These are phyloP conservation scores for Clunio marinus DNA, from an alignment of 2,888 invertebrate genomes.

Conservation along the genomic window DNA sequence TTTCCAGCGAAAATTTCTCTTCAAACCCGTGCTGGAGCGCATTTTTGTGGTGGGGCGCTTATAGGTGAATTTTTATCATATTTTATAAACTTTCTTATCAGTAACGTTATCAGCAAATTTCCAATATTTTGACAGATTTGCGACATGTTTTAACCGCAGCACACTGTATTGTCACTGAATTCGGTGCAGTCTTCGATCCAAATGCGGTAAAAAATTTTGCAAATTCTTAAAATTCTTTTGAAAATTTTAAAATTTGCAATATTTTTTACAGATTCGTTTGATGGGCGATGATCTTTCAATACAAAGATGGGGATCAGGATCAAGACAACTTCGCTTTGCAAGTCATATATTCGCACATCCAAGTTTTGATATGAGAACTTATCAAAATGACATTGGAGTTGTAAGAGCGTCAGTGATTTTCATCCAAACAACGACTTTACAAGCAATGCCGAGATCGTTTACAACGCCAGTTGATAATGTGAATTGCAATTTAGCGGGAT, in stretches of 20 bases:
- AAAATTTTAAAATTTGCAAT: constrained; percentile 24
- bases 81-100: not conserved
- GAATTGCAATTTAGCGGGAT: constrained; percentile 39
- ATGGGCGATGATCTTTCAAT: constrained; percentile 39
- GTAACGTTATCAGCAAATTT: not conserved
- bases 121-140: constrained; percentile 3
- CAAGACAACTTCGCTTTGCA: constrained; percentile 37
- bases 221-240: constrained; percentile 19
- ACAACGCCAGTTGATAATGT: not conserved
- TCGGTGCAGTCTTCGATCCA: constrained; percentile 28
- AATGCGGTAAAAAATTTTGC: constrained; percentile 29
- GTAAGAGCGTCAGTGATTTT: constrained; percentile 26
- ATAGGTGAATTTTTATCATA: constrained; percentile 1
- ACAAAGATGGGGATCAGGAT: not conserved
- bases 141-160: constrained; percentile 40
- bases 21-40: constrained; percentile 31
- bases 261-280: constrained; percentile 38
- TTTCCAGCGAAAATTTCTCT: constrained; percentile 30
- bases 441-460: not conserved
- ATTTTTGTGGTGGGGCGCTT: constrained; percentile 40
- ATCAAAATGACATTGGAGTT: constrained; percentile 40
- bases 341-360: constrained; percentile 39
- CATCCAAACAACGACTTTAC: not conserved
- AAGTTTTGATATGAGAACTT: constrained; percentile 11
- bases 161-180: constrained; percentile 37